Evolutionary conservation across 2,113 vertebrate genomes (phyloP), one percentile per base, ranked within the genome.

Genomic region (Propithecus coquereli): DNA sequence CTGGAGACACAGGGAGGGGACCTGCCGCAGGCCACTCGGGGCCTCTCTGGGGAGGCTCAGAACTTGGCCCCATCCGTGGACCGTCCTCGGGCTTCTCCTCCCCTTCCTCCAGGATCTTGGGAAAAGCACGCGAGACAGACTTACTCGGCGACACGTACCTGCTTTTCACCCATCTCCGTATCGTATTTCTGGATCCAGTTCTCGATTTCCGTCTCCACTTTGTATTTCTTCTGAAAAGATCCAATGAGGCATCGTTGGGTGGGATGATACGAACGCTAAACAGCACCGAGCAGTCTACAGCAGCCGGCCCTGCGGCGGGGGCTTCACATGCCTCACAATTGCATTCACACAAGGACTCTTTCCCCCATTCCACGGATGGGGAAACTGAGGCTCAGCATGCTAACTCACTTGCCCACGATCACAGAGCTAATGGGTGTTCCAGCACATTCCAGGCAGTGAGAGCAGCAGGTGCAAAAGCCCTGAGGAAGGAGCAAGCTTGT

Each of bases 101-200:
- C 34, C 22, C 8, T 47, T 16, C 25, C 79, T 23, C 52, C 12
- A 47, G 70, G 50, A 37, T 50, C 65, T 37, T 43, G 76, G 76
- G 90, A 73, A 80, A 87, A 12, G 32, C n/a, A 27, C 6, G 1
- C 0, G 23, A 65, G 40, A 43, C 54, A 68, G 63, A 52, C 47
- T 3, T 27, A 50, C 1, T 32, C 50, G 54, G 79, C 1, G 30
- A 27, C 14, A 30, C 3, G 11, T 99, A 99, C 99, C 99, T 99
- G 99, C 73, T 98, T 99, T 96, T 99, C 98, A 92, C 92, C 74
- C 97, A 99, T 99, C 93, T 99, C 98, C 0, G 9, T 63, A 23
- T 99, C 99, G 0, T 99, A 99, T 80, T 98, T 99, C 97, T 99
- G 98, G 86, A 99, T 98, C 99, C 99, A 98, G 96, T 99, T 98